These are phyloP conservation scores for Montipora sp. DNA, from an alignment of 64 coral and sea anemone species.

Conservation along the genomic window DNA sequence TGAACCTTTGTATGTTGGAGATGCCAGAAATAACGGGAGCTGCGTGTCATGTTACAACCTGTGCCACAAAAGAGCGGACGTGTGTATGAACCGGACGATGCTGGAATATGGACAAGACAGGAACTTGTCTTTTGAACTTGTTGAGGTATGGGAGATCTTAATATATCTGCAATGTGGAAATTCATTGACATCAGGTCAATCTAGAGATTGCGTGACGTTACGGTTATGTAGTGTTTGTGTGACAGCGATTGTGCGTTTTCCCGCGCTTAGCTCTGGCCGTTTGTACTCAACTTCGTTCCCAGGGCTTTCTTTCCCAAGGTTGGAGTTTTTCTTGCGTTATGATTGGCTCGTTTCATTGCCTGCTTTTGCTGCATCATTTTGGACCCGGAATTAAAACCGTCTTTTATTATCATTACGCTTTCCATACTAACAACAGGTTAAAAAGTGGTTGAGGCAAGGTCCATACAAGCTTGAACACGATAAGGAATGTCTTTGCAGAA, in stretches of 20 bases:
- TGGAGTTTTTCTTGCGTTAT: too few species aligned
- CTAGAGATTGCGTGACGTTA: too few species aligned
- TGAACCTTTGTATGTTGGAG: slow-evolving; percentile 83
- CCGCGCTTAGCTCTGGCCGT: too few species aligned
- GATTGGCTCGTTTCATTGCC: too few species aligned
- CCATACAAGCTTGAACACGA: slow-evolving; percentile 28
- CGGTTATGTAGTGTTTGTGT: too few species aligned
- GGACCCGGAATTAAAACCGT: too few species aligned
- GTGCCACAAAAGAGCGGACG: slow-evolving; percentile 81
- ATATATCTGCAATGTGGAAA: not conserved
- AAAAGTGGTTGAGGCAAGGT: slow-evolving; percentile 40
- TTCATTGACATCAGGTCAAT: too few species aligned
- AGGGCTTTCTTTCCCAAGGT: too few species aligned
- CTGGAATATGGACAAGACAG: slow-evolving; percentile 10
- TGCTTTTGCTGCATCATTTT: too few species aligned
- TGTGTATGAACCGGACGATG: slow-evolving; percentile 64
- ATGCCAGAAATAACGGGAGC: slow-evolving; percentile 74
- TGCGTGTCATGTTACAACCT: slow-evolving; percentile 74
- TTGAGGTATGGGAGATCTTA: slow-evolving; percentile 31
- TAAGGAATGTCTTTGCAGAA: slow-evolving; percentile 53
- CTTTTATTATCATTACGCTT: not conserved
- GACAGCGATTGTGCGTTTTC: too few species aligned
- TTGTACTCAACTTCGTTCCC: too few species aligned
- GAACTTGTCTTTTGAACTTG: slow-evolving; percentile 57
- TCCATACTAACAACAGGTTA: slow-evolving; percentile 14